A percentile compares a stretch with the other conserved stretches of the same genome.
These are phyloP conservation scores for Corythoichthys haematopterus DNA, from an alignment of 2,113 vertebrate species.

Conservation along the genomic window DNA sequence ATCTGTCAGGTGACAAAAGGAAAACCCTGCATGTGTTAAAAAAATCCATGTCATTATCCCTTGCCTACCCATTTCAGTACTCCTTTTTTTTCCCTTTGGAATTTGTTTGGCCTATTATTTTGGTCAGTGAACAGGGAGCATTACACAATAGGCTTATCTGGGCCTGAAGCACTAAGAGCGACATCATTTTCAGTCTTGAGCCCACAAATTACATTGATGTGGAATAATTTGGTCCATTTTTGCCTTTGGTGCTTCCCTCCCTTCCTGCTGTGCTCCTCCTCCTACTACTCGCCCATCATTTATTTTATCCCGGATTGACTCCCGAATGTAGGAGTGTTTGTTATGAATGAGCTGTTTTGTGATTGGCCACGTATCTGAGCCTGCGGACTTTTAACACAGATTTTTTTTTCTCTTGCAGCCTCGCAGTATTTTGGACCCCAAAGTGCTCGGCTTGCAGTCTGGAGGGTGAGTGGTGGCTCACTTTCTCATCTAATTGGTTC, in stretches of 20 bases:
- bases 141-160: constrained; percentile 56
- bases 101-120: constrained; percentile 38
- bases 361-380: neutral
- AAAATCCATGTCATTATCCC: constrained; percentile 36
- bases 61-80: constrained; percentile 24
- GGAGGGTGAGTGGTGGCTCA: constrained; percentile 62
- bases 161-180: constrained; percentile 44
- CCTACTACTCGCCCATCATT: constrained; percentile 29
- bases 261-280: constrained; percentile 15
- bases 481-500: constrained; percentile 28
- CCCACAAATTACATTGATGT: constrained; percentile 57
- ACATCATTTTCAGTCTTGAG: constrained; percentile 47
- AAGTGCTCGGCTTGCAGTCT: constrained; percentile 65
- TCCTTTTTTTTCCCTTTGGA: constrained; percentile 46
- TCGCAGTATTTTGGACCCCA: constrained; percentile 65
- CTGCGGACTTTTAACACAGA: constrained; percentile 19
- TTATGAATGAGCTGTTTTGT: constrained; percentile 17
- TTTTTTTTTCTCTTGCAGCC: constrained; percentile 49
- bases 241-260: constrained; percentile 47
- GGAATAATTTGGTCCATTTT: constrained; percentile 53
- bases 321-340: constrained; percentile 15
- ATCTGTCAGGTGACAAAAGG: constrained; percentile 27
- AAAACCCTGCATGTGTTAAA: constrained; percentile 72
- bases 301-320: constrained; percentile 36
- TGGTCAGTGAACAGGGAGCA: constrained; percentile 46